Conservation (phyloP, 2,888 invertebrate species). For the Aelia acuminata region DNA sequence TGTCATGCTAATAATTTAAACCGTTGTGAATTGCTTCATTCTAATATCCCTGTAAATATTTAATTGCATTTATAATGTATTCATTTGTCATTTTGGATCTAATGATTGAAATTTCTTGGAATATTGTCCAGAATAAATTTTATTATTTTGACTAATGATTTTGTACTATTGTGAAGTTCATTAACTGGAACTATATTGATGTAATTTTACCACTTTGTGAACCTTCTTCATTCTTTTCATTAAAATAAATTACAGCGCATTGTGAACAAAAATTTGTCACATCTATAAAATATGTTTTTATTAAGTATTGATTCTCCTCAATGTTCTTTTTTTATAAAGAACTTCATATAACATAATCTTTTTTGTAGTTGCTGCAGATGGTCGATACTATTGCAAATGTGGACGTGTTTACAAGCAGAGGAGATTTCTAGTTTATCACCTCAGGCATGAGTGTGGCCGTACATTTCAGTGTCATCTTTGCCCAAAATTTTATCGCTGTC, state of each 20-base stretch:
- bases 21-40: background rate
- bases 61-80: background rate
- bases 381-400: constrained; percentile 61
- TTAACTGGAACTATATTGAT: background rate
- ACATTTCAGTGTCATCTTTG: constrained; percentile 60
- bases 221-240: background rate
- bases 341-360: constrained; percentile 24
- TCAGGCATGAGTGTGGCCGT: constrained; percentile 60
- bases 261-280: background rate
- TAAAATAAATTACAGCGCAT: background rate
- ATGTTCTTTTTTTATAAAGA: background rate
- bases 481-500: constrained; percentile 49
- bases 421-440: constrained; percentile 57
- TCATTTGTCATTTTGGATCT: background rate
- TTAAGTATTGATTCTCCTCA: background rate
- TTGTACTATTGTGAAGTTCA: background rate
- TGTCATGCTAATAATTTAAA: background rate
- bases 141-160: background rate
- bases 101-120: background rate
- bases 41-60: background rate
- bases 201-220: background rate
- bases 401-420: constrained; percentile 60
- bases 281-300: background rate
- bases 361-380: constrained; percentile 53
- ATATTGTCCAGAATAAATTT: background rate